These are phyloP conservation scores for Anorthoa munda DNA, from an alignment of 2,888 invertebrate species.

Conservation along the genomic window DNA sequence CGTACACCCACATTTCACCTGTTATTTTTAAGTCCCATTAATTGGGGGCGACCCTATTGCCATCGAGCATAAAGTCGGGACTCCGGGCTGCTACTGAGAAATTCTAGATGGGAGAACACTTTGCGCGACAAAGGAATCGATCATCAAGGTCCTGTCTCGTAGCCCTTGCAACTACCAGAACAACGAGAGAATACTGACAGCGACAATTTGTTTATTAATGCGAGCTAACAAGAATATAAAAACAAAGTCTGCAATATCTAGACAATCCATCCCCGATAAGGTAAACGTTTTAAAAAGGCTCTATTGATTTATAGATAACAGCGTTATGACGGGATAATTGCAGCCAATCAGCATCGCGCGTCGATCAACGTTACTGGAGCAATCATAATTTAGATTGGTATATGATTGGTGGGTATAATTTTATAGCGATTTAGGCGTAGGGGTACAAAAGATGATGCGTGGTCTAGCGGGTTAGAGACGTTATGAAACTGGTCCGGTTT, in stretches of 20 bases:
- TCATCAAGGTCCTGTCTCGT: too few relatives aligned
- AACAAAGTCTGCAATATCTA: constrained; percentile 19
- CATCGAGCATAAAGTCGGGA: too few relatives aligned
- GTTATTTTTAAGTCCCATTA: too few relatives aligned
- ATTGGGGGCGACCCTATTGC: too few relatives aligned
- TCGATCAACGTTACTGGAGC: constrained; percentile 63
- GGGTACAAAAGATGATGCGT: constrained; percentile 53
- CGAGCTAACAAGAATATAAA: neutral
- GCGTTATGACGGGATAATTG: constrained; percentile 78
- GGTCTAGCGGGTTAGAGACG: constrained; percentile 37
- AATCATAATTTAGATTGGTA: constrained; percentile 66
- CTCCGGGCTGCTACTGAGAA: too few relatives aligned
- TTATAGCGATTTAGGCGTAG: constrained; percentile 64
- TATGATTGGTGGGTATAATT: constrained; percentile 68
- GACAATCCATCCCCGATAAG: constrained; percentile 38
- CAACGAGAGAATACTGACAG: too few relatives aligned
- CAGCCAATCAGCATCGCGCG: constrained; percentile 72
- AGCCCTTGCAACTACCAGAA: too few relatives aligned
- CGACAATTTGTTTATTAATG: too few relatives aligned
- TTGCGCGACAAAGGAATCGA: too few relatives aligned
- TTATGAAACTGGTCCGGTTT: constrained; percentile 31
- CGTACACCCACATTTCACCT: too few relatives aligned
- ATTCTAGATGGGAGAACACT: too few relatives aligned
- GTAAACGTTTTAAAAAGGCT: constrained; percentile 57
- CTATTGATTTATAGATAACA: constrained; percentile 79